Evolutionary conservation across 2,113 vertebrate genomes (phyloP).

Genomic region (Hippocampus zosterae): DNA sequence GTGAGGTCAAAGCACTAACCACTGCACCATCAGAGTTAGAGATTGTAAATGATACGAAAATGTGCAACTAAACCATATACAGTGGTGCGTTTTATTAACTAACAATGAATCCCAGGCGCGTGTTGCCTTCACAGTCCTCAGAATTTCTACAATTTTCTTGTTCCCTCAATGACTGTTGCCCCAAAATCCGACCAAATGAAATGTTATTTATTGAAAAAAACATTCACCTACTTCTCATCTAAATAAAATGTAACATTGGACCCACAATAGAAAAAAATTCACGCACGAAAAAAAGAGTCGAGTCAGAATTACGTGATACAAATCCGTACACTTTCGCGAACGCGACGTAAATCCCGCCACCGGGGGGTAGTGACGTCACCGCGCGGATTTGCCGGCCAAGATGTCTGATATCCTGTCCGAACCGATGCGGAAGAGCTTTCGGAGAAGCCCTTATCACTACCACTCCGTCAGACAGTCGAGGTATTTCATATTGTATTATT

Average conservation of each 20-base stretch:
- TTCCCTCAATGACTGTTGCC: neutral
- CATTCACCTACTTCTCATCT: too few species aligned
- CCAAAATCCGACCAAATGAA: neutral
- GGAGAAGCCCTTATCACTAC: slow-evolving; percentile 63
- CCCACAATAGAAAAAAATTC: neutral
- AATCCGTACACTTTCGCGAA: slow-evolving; percentile 7
- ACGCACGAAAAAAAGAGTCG: neutral
- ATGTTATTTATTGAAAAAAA: neutral
- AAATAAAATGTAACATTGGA: neutral
- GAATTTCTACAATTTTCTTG: neutral
- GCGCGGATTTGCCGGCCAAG: slow-evolving; percentile 56
- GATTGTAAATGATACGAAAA: too few species aligned
- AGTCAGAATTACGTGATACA: too few species aligned
- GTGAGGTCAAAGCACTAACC: too few species aligned
- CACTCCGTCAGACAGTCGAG: slow-evolving; percentile 60
- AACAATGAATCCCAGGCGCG: neutral
- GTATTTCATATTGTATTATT: slow-evolving; percentile 47
- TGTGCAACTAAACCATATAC: too few species aligned
- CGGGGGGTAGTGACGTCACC: slow-evolving; percentile 55
- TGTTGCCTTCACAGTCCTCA: neutral
- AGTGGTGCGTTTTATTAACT: neutral
- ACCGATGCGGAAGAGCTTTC: slow-evolving; percentile 66
- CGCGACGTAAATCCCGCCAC: neutral
- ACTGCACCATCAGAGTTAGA: too few species aligned
- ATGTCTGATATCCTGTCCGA: slow-evolving; percentile 76